Conservation (phyloP, 2,797 vertebrate species). For the Decapterus maruadsi region DNA sequence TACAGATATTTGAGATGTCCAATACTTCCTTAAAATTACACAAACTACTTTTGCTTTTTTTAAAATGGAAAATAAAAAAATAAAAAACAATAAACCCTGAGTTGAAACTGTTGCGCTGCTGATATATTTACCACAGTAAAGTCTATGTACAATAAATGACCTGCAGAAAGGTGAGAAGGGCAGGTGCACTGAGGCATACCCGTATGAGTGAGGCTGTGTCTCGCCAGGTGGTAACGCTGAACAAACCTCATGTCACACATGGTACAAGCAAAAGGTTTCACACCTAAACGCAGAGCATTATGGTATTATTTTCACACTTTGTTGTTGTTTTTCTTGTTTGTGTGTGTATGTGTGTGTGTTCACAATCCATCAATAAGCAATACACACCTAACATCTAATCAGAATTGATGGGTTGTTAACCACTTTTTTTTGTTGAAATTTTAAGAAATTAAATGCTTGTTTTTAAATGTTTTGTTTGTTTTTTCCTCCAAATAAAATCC, state of each 20-base stretch:
- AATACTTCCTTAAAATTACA: not conserved
- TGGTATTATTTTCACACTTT: conserved; percentile 72
- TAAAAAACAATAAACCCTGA: not conserved
- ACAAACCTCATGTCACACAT: conserved; percentile 96
- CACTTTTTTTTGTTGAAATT: conserved; percentile 53
- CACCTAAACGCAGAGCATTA: conserved; percentile 88
- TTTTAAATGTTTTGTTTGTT: conserved; percentile 6
- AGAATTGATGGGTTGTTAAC: conserved; percentile 82
- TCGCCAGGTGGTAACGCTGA: conserved; percentile 95
- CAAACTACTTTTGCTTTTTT: not conserved
- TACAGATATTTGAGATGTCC: not conserved
- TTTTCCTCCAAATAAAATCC: conserved; percentile 34
- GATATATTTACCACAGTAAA: conserved; percentile 15
- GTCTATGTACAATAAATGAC: conserved; percentile 13
- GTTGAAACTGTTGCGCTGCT: not conserved
- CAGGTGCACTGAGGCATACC: conserved; percentile 80
- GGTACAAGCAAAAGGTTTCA: conserved; percentile 94
- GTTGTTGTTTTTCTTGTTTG: not conserved
- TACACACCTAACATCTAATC: conserved; percentile 35
- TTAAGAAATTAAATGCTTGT: not conserved
- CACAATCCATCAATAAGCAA: conserved; percentile 77
- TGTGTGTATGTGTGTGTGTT: conserved; percentile 42
- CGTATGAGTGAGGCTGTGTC: conserved; percentile 94
- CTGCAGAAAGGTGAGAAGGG: conserved; percentile 57
- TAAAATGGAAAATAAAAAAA: not conserved